Evolutionary conservation across 2,113 vertebrate species (phyloP).

Genomic region (Jaculus jaculus): DNA sequence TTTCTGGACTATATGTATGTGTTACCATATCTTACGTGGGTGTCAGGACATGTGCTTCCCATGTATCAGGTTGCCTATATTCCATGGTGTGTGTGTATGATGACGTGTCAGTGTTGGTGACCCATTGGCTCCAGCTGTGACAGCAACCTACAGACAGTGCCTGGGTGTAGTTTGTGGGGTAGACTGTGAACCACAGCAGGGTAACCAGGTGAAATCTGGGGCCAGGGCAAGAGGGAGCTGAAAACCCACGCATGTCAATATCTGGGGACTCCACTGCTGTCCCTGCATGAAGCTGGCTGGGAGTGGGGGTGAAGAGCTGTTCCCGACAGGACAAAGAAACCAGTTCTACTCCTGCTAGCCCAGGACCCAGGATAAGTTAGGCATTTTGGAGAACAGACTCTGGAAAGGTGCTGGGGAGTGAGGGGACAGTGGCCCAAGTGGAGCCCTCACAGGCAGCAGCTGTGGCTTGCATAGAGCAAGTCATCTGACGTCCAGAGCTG

Average conservation of each 20-base stretch:
- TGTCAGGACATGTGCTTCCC: not conserved
- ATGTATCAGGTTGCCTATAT: not conserved
- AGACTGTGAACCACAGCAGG: not conserved
- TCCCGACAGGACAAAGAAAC: not conserved
- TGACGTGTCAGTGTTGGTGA: not conserved
- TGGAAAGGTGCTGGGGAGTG: not conserved
- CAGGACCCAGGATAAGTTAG: not conserved
- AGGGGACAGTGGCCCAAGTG: not conserved
- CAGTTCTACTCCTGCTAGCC: not conserved
- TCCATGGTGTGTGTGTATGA: not conserved
- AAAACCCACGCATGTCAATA: fast-evolving
- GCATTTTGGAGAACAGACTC: not conserved
- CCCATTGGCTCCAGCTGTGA: not conserved
- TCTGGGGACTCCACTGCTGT: not conserved
- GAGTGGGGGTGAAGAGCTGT: no score
- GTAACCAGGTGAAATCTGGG: not conserved
- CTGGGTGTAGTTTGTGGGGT: not conserved
- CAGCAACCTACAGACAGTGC: not conserved
- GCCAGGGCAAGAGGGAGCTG: fast-evolving
- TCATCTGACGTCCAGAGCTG: not conserved
- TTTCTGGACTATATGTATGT: not conserved
- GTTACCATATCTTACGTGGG: not conserved
- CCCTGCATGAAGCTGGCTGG: no score
- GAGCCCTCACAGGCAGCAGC: not conserved
- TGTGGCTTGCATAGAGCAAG: not conserved